Percentiles rank a stretch among this genome's conserved stretches.
Conservation (phyloP, 2,888 invertebrate genomes). For the Bedellia somnulentella region DNA sequence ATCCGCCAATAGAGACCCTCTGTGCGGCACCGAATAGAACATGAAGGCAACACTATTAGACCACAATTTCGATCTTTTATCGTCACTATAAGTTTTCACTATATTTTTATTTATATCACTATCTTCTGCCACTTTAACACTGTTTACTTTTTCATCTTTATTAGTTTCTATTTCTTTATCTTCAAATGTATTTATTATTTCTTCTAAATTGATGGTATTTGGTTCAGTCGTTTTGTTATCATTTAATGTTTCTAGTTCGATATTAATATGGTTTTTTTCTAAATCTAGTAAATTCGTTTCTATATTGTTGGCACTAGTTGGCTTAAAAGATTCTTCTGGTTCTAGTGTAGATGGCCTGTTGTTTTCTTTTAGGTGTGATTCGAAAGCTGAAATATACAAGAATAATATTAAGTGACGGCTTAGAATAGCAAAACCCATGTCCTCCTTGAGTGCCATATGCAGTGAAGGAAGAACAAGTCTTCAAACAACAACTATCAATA, state of each 20-base stretch:
- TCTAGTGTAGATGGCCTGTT: conserved; percentile 4
- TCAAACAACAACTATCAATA: too few species aligned
- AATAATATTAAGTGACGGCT: too few species aligned
- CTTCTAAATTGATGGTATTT: conserved; percentile 1
- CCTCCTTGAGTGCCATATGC: too few species aligned
- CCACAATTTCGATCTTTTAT: conserved; percentile 48
- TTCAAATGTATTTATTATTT: background rate
- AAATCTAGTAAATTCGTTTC: background rate
- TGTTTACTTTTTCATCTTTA: background rate
- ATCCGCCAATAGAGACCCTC: conserved; percentile 77
- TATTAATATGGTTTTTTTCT: conserved; percentile 1
- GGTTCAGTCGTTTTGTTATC: conserved; percentile 10
- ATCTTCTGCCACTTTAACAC: too few species aligned
- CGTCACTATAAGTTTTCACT: background rate
- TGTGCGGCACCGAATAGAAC: conserved; percentile 87
- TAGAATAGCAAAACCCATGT: too few species aligned
- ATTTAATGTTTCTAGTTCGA: conserved; percentile 10
- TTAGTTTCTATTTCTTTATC: conserved; percentile 1
- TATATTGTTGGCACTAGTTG: background rate
- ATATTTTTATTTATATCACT: too few species aligned
- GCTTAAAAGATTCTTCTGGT: conserved; percentile 11
- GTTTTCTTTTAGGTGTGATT: conserved; percentile 24
- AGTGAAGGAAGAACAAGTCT: too few species aligned
- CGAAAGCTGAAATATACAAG: conserved; percentile 28
- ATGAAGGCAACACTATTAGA: conserved; percentile 66